Evolutionary conservation across 2,113 vertebrate species (phyloP).

Genomic region (Gobiocypris rarus): DNA sequence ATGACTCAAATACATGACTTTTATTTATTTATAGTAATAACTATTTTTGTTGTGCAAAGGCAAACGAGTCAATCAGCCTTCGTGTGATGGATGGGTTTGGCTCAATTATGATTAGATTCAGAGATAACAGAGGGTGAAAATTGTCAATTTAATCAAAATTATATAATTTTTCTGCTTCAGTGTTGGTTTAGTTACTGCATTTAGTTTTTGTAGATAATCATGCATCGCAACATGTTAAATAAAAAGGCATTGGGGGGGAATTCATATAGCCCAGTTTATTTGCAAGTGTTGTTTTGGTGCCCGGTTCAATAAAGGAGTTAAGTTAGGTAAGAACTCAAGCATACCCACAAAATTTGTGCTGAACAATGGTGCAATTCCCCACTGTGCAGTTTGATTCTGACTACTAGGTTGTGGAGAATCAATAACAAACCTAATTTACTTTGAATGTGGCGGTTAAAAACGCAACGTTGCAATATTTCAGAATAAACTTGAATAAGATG

Average conservation of each 20-base stretch:
- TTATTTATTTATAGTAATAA: conserved; percentile 8
- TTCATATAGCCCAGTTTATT: background rate
- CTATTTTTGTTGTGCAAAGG: background rate
- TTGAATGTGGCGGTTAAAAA: background rate
- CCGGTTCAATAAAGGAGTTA: background rate
- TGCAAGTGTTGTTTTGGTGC: background rate
- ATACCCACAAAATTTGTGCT: background rate
- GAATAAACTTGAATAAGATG: background rate
- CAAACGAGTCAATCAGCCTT: background rate
- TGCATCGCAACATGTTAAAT: background rate
- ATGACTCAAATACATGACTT: background rate
- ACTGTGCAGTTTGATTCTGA: background rate
- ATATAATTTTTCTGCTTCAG: background rate
- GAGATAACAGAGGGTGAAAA: background rate
- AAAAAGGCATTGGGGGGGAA: background rate
- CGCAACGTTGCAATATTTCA: background rate
- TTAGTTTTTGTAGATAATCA: background rate
- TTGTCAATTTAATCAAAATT: background rate
- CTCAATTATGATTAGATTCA: background rate
- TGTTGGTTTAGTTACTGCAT: background rate
- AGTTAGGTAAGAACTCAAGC: background rate
- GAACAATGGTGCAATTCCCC: background rate
- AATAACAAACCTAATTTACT: background rate
- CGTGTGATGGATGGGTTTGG: background rate
- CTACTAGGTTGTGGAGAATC: background rate